A percentile compares a stretch with the other conserved stretches of the same genome.
Evolutionary conservation across 2,888 invertebrate species (phyloP).

Genomic region (Spodoptera littoralis): DNA sequence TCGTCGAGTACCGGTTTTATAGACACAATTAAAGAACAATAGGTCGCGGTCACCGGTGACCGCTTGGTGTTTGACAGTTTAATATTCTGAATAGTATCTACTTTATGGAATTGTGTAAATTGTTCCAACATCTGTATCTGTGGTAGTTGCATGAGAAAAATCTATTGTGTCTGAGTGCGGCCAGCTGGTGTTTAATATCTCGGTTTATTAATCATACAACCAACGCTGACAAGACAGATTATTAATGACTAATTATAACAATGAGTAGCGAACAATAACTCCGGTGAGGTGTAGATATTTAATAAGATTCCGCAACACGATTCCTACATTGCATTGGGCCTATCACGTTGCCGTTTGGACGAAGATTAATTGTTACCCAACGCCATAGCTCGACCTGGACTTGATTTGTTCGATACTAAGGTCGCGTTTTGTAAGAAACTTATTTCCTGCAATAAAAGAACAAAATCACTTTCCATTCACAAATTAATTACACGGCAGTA

Average conservation of each 20-base stretch:
- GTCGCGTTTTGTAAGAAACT: slow-evolving; percentile 62
- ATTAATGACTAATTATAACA: slow-evolving; percentile 84
- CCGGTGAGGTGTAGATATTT: slow-evolving; percentile 74
- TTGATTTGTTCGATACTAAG: slow-evolving; percentile 66
- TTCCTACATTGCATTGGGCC: slow-evolving; percentile 76
- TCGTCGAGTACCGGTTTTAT: too few species aligned
- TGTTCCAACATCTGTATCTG: slow-evolving; percentile 25
- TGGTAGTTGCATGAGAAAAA: slow-evolving; percentile 45
- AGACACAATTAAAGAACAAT: too few species aligned
- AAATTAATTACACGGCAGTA: slow-evolving; percentile 51
- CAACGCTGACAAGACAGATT: slow-evolving; percentile 76
- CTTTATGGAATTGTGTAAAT: slow-evolving; percentile 24
- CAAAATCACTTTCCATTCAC: slow-evolving; percentile 58
- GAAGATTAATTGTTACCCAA: slow-evolving; percentile 80
- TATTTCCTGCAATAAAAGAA: slow-evolving; percentile 55
- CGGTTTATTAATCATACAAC: slow-evolving; percentile 74
- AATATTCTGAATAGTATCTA: slow-evolving; percentile 27
- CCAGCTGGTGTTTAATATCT: slow-evolving; percentile 64
- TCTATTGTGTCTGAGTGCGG: slow-evolving; percentile 50
- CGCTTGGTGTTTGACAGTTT: too few species aligned
- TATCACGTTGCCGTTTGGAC: slow-evolving; percentile 79
- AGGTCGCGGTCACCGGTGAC: too few species aligned
- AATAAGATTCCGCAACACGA: slow-evolving; percentile 84
- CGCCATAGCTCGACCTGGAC: slow-evolving; percentile 66
- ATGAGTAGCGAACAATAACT: slow-evolving; percentile 82